phyloP scores from a whole-genome alignment of 1,140 invertebrate genomes.

The Aphelenchoides fujianensis region DNA sequence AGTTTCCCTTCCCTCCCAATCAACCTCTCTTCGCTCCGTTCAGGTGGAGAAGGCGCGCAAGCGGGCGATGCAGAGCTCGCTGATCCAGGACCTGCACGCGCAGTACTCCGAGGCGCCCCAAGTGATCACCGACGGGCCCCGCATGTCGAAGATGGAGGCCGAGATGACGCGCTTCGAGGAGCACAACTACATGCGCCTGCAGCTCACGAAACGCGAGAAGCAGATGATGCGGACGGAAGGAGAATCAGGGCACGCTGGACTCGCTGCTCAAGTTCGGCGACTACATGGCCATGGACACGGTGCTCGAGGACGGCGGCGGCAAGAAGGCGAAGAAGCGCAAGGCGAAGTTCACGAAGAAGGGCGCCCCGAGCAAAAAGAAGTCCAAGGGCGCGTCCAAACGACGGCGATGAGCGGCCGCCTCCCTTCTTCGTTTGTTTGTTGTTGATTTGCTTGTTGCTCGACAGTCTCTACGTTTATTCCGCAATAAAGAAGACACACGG shows the following conservation, averaged over 20 bases:
- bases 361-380: background rate
- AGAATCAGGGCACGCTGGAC: constrained; percentile 10
- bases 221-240: background rate
- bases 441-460: background rate
- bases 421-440: background rate
- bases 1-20: background rate
- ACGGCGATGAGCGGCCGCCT: background rate
- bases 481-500: no score
- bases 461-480: background rate
- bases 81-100: constrained; percentile 11
- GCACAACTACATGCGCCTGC: constrained; percentile 11
- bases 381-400: background rate
- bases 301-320: constrained; percentile 4
- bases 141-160: background rate
- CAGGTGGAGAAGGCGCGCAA: constrained; percentile 18
- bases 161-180: constrained; percentile 3
- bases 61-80: constrained; percentile 10
- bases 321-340: background rate
- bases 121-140: background rate
- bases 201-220: constrained; percentile 7
- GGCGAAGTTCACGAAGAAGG: background rate
- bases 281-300: constrained; percentile 25
- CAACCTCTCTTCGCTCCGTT: background rate
- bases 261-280: constrained; percentile 18
- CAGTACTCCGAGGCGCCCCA: constrained; percentile 16